Percentiles rank a stretch among this genome's conserved stretches.
phyloP scores from a whole-genome alignment of 2,888 invertebrate species.

The Formica aserva region DNA sequence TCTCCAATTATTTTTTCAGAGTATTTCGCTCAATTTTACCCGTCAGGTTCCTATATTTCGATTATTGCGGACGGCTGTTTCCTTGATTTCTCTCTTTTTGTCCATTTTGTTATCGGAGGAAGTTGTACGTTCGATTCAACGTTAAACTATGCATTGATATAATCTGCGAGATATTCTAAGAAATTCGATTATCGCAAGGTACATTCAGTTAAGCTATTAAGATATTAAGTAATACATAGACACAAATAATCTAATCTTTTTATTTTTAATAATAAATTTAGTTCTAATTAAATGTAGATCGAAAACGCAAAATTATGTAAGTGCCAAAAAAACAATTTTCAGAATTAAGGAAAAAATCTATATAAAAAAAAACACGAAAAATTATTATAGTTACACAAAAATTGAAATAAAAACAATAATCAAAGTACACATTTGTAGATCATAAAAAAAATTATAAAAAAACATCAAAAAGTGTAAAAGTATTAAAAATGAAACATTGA shows the following conservation, averaged over 20 bases:
- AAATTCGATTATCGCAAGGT: constrained; percentile 37
- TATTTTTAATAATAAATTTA: constrained; percentile 18
- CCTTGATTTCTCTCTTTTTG: constrained; percentile 22
- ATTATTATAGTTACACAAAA: background rate
- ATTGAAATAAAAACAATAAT: background rate
- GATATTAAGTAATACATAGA: constrained; percentile 53
- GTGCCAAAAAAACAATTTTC: background rate
- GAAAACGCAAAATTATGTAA: constrained; percentile 34
- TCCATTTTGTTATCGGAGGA: constrained; percentile 7
- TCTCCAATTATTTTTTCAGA: constrained; percentile 37
- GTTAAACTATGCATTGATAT: background rate
- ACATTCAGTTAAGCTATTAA: constrained; percentile 47
- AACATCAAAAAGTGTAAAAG: background rate
- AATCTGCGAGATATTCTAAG: constrained; percentile 44
- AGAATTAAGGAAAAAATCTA: background rate
- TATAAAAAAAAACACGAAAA: background rate
- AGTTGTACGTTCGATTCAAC: background rate
- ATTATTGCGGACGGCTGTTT: constrained; percentile 66
- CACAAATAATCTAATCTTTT: constrained; percentile 34
- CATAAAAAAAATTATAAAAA: background rate
- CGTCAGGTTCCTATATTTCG: constrained; percentile 34
- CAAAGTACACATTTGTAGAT: background rate
- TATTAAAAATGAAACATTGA: background rate
- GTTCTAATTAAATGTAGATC: constrained; percentile 19
- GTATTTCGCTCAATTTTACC: constrained; percentile 12